Conservation (phyloP, 2,797 vertebrate species). For the Sebastiscus albofasciatus region DNA sequence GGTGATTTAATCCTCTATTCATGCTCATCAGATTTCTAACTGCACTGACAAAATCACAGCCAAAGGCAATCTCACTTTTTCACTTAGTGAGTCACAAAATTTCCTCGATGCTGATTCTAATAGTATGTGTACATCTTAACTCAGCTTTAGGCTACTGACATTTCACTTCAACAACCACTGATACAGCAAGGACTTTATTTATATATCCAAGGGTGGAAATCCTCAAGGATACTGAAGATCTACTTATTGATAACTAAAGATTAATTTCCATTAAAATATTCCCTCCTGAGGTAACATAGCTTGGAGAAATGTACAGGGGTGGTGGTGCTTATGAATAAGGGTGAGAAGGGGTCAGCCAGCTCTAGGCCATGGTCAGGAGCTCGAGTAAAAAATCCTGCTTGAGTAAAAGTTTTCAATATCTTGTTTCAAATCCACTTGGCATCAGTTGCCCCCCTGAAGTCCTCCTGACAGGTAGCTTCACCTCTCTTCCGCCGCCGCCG, state of each 20-base stretch:
- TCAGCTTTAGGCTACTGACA: slow-evolving; percentile 49
- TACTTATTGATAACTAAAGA: slow-evolving; percentile 33
- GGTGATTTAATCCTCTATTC: slow-evolving; percentile 50
- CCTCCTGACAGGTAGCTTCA: neutral
- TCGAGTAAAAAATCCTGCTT: neutral
- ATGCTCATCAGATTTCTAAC: slow-evolving; percentile 42
- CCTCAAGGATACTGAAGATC: slow-evolving; percentile 9
- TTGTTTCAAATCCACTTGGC: neutral
- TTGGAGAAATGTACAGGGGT: neutral
- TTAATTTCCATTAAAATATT: slow-evolving; percentile 23
- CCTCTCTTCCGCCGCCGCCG: neutral
- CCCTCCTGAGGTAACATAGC: neutral
- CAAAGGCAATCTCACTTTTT: slow-evolving; percentile 31
- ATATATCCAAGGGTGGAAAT: neutral
- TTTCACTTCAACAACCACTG: slow-evolving; percentile 45
- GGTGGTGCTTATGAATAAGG: neutral
- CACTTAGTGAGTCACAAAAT: slow-evolving; percentile 40
- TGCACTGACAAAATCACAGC: slow-evolving; percentile 44
- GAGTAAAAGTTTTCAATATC: neutral
- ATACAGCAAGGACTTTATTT: neutral
- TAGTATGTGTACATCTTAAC: slow-evolving; percentile 45
- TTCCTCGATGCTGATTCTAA: slow-evolving; percentile 40
- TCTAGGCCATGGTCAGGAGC: slow-evolving; percentile 9
- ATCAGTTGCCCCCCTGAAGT: neutral
- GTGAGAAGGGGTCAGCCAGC: slow-evolving; percentile 7